These are phyloP conservation scores for Euwallacea fornicatus DNA, from an alignment of 1,140 invertebrate genomes.

Conservation along the genomic window DNA sequence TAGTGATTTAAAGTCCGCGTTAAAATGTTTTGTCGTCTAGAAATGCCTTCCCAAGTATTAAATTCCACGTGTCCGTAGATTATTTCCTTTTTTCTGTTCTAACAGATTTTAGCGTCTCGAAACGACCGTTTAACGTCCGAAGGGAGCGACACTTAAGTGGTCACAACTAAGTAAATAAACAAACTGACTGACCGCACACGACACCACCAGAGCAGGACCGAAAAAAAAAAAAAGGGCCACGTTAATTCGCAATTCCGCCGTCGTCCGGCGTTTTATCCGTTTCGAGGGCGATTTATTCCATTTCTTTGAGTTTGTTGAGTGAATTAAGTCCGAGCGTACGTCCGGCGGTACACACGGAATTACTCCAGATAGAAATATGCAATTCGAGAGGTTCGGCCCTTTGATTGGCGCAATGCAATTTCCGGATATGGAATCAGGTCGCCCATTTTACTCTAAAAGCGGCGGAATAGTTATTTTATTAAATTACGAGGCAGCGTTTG, in stretches of 20 bases:
- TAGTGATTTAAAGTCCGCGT: no score
- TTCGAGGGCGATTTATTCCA: conserved; percentile 20
- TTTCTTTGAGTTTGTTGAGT: conserved; percentile 24
- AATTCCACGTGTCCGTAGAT: no score
- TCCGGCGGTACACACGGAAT: background rate
- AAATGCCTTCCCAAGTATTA: no score
- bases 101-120: background rate
- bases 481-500: no score
- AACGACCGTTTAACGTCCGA: background rate
- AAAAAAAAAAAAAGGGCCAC: background rate
- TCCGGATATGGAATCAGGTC: background rate
- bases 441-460: no score
- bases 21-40: no score
- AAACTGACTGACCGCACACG: background rate
- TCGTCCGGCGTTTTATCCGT: conserved; percentile 21
- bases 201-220: background rate
- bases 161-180: background rate
- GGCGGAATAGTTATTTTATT: no score
- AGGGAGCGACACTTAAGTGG: no score
- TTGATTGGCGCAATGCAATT: conserved; percentile 8
- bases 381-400: conserved; percentile 6
- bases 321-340: conserved; percentile 12
- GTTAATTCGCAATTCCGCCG: conserved; percentile 16
- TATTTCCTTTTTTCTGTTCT: no score
- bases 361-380: conserved; percentile 19